phyloP scores from a whole-genome alignment of 2,888 invertebrate species.

The Hyles lineata region DNA sequence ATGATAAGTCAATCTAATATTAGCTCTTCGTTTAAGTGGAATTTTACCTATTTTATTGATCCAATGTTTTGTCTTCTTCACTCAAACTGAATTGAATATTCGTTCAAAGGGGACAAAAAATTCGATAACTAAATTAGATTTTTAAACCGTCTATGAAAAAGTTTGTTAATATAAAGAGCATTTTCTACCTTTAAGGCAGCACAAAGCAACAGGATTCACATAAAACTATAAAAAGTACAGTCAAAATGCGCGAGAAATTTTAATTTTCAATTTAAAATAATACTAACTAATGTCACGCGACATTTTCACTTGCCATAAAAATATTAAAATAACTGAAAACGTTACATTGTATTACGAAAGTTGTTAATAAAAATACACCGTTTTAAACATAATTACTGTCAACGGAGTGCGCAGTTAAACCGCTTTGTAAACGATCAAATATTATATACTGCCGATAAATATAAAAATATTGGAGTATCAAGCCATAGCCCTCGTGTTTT shows the following conservation, averaged over 20 bases:
- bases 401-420: slow-evolving; percentile 5
- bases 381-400: slow-evolving; percentile 20
- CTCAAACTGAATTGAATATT: too few species aligned
- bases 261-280: background rate
- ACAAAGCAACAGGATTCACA: too few species aligned
- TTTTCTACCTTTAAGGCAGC: too few species aligned
- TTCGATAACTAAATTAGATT: too few species aligned
- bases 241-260: too few species aligned
- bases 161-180: too few species aligned
- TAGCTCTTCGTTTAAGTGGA: background rate
- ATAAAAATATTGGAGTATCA: background rate
- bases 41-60: too few species aligned
- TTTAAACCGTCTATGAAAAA: too few species aligned
- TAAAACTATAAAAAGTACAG: too few species aligned
- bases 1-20: background rate
- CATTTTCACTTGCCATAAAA: background rate
- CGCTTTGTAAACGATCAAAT: slow-evolving; percentile 17
- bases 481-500: background rate
- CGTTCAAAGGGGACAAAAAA: background rate
- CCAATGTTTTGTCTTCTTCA: too few species aligned
- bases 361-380: slow-evolving; percentile 18
- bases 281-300: slow-evolving; percentile 7
- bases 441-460: slow-evolving; percentile 20
- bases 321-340: slow-evolving; percentile 13
- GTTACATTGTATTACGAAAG: slow-evolving; percentile 17